A percentile compares a stretch with the other conserved stretches of the same genome.
These are phyloP conservation scores for Xestia rhomboidea DNA, from an alignment of 2,888 invertebrate species.

Conservation along the genomic window DNA sequence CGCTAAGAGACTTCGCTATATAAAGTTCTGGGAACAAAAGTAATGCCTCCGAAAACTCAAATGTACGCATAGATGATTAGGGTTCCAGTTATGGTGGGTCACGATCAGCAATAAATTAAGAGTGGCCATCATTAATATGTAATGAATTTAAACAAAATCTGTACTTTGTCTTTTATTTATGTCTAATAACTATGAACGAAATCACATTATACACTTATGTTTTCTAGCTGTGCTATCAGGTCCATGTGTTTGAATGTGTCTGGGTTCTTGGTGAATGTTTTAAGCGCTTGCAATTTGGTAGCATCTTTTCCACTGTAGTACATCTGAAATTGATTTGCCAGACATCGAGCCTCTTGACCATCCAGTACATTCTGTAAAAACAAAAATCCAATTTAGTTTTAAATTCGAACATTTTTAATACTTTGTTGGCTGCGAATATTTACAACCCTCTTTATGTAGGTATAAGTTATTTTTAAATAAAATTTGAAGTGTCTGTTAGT, in stretches of 20 bases:
- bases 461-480: no score
- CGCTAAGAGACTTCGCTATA: background rate
- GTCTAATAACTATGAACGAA: background rate
- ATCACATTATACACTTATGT: conserved; percentile 83
- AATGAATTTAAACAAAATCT: conserved; percentile 42
- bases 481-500: no score
- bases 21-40: conserved; percentile 17
- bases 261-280: conserved; percentile 93
- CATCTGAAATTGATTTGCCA: conserved; percentile 96
- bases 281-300: conserved; percentile 91
- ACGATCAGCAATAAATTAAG: background rate
- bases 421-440: no score
- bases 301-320: conserved; percentile 94
- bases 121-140: conserved; percentile 8
- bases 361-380: conserved; percentile 91
- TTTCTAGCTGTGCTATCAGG: conserved; percentile 94
- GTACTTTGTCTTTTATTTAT: conserved; percentile 36
- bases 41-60: background rate
- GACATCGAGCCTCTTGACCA: conserved; percentile 95
- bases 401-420: background rate
- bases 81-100: background rate
- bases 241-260: conserved; percentile 95
- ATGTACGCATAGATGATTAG: background rate
- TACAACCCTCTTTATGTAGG: no score
- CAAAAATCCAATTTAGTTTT: conserved; percentile 9